A percentile compares a stretch with the other conserved stretches of the same genome.
Evolutionary conservation across 2,113 vertebrate genomes (phyloP).

Genomic region (Oryzias javanicus): DNA sequence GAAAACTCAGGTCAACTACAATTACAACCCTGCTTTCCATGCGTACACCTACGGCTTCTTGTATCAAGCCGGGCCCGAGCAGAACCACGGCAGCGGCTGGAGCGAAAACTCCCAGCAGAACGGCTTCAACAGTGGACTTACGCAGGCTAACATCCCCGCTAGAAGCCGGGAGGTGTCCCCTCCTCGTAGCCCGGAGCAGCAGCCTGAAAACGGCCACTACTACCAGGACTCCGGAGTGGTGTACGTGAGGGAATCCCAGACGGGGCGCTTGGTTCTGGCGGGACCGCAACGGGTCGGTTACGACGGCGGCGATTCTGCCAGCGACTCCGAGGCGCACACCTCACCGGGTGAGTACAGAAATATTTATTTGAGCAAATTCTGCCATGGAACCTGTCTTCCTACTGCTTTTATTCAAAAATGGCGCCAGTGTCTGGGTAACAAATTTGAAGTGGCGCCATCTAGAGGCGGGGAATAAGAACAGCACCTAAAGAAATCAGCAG

Average conservation of each 20-base stretch:
- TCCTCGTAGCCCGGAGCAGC: constrained; percentile 43
- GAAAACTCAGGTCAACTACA: constrained; percentile 69
- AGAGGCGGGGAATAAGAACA: background rate
- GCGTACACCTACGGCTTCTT: constrained; percentile 68
- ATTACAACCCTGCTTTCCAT: constrained; percentile 67
- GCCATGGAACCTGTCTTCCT: background rate
- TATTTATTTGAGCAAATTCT: background rate
- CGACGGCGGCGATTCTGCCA: constrained; percentile 37
- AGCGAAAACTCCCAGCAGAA: constrained; percentile 18
- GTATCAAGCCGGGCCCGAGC: constrained; percentile 62
- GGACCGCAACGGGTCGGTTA: constrained; percentile 4
- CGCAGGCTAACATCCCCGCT: constrained; percentile 41
- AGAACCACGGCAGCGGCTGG: constrained; percentile 52
- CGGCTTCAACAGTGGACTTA: constrained; percentile 40
- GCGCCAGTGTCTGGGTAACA: background rate
- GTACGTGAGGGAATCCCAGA: constrained; percentile 38
- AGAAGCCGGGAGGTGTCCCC: constrained; percentile 43
- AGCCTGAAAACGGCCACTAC: constrained; percentile 1
- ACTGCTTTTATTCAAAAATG: background rate
- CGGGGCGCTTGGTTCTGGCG: constrained; percentile 21
- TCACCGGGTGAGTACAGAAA: constrained; percentile 54
- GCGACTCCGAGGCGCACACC: constrained; percentile 66
- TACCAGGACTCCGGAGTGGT: constrained; percentile 45
- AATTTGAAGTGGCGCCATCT: constrained; percentile 4
- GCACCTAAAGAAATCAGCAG: background rate